Conservation (phyloP, 2,113 vertebrate genomes). For the Damaliscus lunatus region DNA sequence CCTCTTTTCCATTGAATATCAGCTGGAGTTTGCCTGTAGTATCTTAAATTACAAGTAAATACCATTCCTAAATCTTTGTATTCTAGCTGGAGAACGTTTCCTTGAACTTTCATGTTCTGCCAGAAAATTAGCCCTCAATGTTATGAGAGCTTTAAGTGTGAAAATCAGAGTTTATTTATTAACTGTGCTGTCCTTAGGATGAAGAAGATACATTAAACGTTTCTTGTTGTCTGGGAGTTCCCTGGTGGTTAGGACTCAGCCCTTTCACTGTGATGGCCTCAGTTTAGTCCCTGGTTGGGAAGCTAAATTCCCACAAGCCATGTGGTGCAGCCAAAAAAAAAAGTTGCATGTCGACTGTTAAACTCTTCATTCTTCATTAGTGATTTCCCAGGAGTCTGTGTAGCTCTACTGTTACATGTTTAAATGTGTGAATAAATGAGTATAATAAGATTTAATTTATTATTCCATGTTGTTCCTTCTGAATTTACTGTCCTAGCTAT, state of each 20-base stretch:
- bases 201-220: neutral
- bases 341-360: neutral
- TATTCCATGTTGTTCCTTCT: slow-evolving; percentile 2
- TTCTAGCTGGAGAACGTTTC: slow-evolving; percentile 6
- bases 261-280: neutral
- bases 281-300: neutral
- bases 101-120: slow-evolving; percentile 7
- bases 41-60: neutral
- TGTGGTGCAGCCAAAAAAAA: neutral
- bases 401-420: neutral
- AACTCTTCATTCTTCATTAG: neutral
- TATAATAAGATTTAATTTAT: slow-evolving; percentile 9
- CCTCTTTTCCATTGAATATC: neutral
- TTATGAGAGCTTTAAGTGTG: neutral
- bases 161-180: neutral
- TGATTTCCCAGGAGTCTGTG: neutral
- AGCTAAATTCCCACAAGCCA: neutral
- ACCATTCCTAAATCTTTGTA: slow-evolving; percentile 28
- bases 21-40: neutral
- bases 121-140: neutral
- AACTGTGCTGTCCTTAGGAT: neutral
- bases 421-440: slow-evolving; percentile 15
- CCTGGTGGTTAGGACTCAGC: neutral
- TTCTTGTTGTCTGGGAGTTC: neutral
- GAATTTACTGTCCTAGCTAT: neutral